phyloP scores from a whole-genome alignment of 2,113 vertebrate species.

The Catharus bicknelli region DNA sequence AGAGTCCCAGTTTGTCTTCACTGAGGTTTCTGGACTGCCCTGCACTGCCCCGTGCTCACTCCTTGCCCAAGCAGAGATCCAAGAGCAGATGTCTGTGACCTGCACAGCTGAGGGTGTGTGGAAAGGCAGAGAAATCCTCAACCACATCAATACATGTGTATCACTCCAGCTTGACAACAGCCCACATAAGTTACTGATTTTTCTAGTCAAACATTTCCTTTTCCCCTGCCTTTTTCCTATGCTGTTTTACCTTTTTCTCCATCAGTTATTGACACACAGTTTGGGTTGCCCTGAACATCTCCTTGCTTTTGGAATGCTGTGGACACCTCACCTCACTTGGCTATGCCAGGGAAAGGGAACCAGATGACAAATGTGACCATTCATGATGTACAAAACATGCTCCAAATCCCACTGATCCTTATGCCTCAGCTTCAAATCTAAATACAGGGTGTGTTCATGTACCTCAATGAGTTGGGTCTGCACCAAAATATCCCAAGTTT shows the following conservation, averaged over 20 bases:
- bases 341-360: neutral
- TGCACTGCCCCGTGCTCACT: neutral
- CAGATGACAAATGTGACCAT: neutral
- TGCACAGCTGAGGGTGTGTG: neutral
- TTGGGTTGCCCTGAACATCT: neutral
- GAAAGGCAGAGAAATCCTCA: neutral
- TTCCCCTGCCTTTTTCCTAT: neutral
- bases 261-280: neutral
- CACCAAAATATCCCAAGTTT: neutral
- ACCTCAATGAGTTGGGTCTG: neutral
- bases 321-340: neutral
- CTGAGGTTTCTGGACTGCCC: neutral
- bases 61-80: neutral
- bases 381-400: fast-evolving
- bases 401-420: neutral
- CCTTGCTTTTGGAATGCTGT: neutral
- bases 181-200: neutral
- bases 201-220: neutral
- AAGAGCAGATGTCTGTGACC: neutral
- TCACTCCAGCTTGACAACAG: neutral
- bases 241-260: neutral
- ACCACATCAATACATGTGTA: neutral
- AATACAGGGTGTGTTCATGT: fast-evolving
- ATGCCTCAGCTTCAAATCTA: neutral
- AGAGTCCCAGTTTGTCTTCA: neutral